Conservation (phyloP, 2,888 invertebrate species). For the Zeuzera pyrina region DNA sequence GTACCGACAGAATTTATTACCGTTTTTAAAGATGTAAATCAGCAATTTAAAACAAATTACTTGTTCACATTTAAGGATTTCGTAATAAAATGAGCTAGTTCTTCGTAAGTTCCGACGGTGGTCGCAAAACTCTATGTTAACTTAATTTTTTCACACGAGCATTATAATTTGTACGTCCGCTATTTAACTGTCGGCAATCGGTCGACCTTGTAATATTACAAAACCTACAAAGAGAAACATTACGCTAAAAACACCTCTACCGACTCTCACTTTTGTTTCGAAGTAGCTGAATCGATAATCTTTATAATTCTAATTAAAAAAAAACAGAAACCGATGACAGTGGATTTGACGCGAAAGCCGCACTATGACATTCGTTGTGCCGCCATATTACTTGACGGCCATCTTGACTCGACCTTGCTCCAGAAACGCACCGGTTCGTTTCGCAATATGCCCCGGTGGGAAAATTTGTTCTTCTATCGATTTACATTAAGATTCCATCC, state of each 20-base stretch:
- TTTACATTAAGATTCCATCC: constrained; percentile 27
- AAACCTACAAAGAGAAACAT: constrained; percentile 27
- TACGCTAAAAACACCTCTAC: constrained; percentile 15
- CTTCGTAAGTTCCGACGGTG: neutral
- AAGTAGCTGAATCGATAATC: constrained; percentile 3
- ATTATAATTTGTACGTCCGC: constrained; percentile 39
- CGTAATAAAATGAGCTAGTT: too few species aligned
- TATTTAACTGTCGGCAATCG: constrained; percentile 15
- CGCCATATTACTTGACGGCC: constrained; percentile 51
- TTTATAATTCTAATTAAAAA: constrained; percentile 6
- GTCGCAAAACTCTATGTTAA: constrained; percentile 19
- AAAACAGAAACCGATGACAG: constrained; percentile 27
- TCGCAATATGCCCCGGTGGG: constrained; percentile 54
- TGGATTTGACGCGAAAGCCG: constrained; percentile 48
- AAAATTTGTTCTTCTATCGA: constrained; percentile 52
- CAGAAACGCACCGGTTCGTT: constrained; percentile 49
- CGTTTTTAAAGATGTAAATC: too few species aligned
- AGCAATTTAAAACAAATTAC: too few species aligned
- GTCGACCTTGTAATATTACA: constrained; percentile 35
- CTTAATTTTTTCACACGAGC: constrained; percentile 43
- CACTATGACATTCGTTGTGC: constrained; percentile 45
- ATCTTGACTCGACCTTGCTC: constrained; percentile 62
- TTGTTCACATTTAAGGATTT: too few species aligned
- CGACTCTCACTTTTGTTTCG: constrained; percentile 25
- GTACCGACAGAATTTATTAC: too few species aligned